These are phyloP conservation scores for Calephelis nemesis DNA, from an alignment of 1,140 invertebrate genomes.

Conservation along the genomic window DNA sequence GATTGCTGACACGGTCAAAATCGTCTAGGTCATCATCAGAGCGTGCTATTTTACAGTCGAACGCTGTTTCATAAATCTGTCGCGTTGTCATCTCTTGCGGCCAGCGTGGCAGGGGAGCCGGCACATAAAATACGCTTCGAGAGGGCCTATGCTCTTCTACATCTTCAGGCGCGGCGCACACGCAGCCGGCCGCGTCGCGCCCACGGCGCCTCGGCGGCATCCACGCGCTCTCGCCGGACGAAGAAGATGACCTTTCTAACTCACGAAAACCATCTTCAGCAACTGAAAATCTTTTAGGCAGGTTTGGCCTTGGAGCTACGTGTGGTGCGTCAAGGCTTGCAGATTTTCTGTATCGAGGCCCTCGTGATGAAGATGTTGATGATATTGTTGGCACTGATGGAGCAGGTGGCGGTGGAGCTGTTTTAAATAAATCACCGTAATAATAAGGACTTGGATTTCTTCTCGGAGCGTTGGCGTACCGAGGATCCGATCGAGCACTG, in stretches of 20 bases:
- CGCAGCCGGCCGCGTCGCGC: conserved; percentile 82
- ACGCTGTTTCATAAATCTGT: conserved; percentile 92
- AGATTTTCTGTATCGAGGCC: conserved; percentile 80
- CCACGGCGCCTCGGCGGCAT: conserved; percentile 82
- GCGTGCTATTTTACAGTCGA: conserved; percentile 90
- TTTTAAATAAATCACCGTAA: conserved; percentile 86
- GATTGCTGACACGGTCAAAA: conserved; percentile 88
- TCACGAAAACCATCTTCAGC: conserved; percentile 83
- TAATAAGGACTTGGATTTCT: conserved; percentile 89
- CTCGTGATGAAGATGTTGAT: conserved; percentile 64
- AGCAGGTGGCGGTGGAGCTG: conserved; percentile 51
- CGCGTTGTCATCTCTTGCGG: conserved; percentile 81
- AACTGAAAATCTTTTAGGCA: conserved; percentile 82
- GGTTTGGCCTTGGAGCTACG: conserved; percentile 70
- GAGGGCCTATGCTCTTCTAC: conserved; percentile 81
- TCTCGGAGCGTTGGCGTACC: conserved; percentile 77
- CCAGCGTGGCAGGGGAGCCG: conserved; percentile 83
- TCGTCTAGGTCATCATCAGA: conserved; percentile 91
- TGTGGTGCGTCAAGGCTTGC: conserved; percentile 85
- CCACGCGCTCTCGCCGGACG: conserved; percentile 75
- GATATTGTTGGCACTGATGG: conserved; percentile 60
- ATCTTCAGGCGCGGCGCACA: conserved; percentile 83
- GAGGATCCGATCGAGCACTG: conserved; percentile 74
- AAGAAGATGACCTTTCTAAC: conserved; percentile 72
- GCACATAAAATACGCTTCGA: conserved; percentile 82